Base-by-base conservation (phyloP, 1,140 invertebrate species). In the Araneus ventricosus region DNA sequence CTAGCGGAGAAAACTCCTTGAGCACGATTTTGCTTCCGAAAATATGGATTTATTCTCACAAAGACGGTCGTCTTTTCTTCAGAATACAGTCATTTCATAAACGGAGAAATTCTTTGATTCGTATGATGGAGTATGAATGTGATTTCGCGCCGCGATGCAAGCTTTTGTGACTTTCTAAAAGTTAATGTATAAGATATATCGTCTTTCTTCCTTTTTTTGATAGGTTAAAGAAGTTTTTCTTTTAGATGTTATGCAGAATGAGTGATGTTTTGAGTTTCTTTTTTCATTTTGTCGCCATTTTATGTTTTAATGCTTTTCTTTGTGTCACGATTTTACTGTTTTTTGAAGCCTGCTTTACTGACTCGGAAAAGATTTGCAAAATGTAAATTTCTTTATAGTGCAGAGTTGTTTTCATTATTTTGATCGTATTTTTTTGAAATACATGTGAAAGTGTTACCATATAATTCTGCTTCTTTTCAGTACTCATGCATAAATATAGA, bases 11-110 rank as follows among this genome's bases (percentile, higher is more conserved):
- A 82, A 90, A 61, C 79, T 91, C 45, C 89, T 84, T 84, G 80
- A 91, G 89, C 89, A 84, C 80, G 89, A 61, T 59, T 84, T 91
- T 82, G 45, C 61, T 88, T 75, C 52, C 20, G 67, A 84, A 91
- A 91, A 80, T 91, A 91, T 91, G 80, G 89, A 91, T 91, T 91
- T 91, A 84, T 84, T 79, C 89, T 45, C 88, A 84, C 41, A 91
- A 91, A 91, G 88, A 91, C 41, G n/a, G 67, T 57, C 67, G 24
- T 45, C 75, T 90, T 70, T 57, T 79, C 24, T 90, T 80, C 52
- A 24, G 45, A 90, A 90, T 90, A 37, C 57, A 45, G 67, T 57
- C 45, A 90, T 90, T 90, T 79, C 52, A 39, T 59, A 90, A 90
- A 90, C 57, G 70, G 67, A 34, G 30, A 90, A 79, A 30, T 52